Evolutionary conservation across 1,140 invertebrate genomes (phyloP).

Genomic region (Scaptomyza pallida): DNA sequence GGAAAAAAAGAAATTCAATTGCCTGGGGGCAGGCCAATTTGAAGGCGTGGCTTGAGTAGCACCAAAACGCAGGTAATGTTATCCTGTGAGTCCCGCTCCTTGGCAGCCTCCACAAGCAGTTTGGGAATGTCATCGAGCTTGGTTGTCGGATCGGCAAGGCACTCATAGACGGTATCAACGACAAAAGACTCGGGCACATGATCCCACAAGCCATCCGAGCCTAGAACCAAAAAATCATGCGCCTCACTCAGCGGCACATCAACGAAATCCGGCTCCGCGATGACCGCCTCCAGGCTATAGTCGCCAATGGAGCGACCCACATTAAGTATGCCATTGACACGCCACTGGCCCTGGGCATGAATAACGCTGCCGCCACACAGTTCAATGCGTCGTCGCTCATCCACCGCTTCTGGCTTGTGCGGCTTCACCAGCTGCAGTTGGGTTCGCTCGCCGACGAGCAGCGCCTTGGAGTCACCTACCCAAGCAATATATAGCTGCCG

Average conservation of each 20-base stretch:
- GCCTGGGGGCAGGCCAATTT: slow-evolving; percentile 46
- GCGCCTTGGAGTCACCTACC: slow-evolving; percentile 96
- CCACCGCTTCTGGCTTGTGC: slow-evolving; percentile 89
- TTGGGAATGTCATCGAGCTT: slow-evolving; percentile 78
- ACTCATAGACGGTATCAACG: slow-evolving; percentile 85
- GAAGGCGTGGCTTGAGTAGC: slow-evolving; percentile 64
- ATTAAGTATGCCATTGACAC: slow-evolving; percentile 80
- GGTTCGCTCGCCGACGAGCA: slow-evolving; percentile 88
- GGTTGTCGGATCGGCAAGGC: slow-evolving; percentile 49
- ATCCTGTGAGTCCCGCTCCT: slow-evolving; percentile 73
- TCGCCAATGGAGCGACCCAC: slow-evolving; percentile 81
- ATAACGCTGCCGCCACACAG: slow-evolving; percentile 68
- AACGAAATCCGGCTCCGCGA: slow-evolving; percentile 92
- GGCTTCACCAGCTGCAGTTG: slow-evolving; percentile 89
- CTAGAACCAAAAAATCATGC: slow-evolving; percentile 96
- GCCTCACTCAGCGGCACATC: slow-evolving; percentile 88
- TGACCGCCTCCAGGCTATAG: slow-evolving; percentile 87
- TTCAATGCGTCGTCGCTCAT: slow-evolving; percentile 72
- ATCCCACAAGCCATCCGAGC: slow-evolving; percentile 97
- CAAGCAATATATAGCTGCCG: slow-evolving; percentile 92
- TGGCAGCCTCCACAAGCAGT: slow-evolving; percentile 73
- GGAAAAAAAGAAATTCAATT: slow-evolving; percentile 14
- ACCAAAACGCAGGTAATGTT: slow-evolving; percentile 77
- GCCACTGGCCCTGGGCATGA: slow-evolving; percentile 76
- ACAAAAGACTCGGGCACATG: slow-evolving; percentile 86